Base-by-base conservation (phyloP, 2,113 vertebrate genomes). In the Beaufortia kweichowensis region DNA sequence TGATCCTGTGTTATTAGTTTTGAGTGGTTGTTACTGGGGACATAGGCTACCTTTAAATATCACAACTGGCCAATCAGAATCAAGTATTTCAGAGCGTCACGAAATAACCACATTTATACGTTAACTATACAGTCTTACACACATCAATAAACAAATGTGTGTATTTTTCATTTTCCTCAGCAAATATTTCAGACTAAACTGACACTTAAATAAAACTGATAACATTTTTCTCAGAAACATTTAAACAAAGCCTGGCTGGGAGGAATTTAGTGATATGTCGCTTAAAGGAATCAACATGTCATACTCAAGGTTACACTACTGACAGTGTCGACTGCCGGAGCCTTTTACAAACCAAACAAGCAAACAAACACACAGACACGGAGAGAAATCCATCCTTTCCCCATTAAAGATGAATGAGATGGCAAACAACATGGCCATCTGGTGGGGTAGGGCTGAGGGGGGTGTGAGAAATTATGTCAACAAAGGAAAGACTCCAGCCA, bases 381-480 rank as follows among this genome's bases (percentile, higher is more conserved):
- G 79, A 76, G 73, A 77, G 1, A 59, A 77, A 84, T 85, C 67
- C 71, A 69, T 78, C 75, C 81, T 72, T 66, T 74, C 33, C 64
- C 67, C 76, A 76, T 82, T 78, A 57, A 83, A 81, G 79, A 83
- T 78, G 63, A 83, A 85, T 83, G 71, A 73, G 66, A 72, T 48
- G 35, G 82, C 76, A 83, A 83, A 83, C 81, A 83, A 79, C 73
- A 48, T 9, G 61, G 62, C 81, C 81, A 82, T 82, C 81, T 82
- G 81, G 56, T 39, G 23, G 56, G 67, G 67, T 43, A 35, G 67
- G 59, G 56, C 14, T 70, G 46, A 39, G 70, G 39, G 78, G 81
- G 80, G 55, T 78, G 55, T 78, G 69, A 83, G 63, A 63, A 88
- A 86, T 28, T 78, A 80, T 39, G 77, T 82, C 87, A 89, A 88